Evolutionary conservation across 2,113 vertebrate species (phyloP).

Genomic region (Sprattus sprattus): DNA sequence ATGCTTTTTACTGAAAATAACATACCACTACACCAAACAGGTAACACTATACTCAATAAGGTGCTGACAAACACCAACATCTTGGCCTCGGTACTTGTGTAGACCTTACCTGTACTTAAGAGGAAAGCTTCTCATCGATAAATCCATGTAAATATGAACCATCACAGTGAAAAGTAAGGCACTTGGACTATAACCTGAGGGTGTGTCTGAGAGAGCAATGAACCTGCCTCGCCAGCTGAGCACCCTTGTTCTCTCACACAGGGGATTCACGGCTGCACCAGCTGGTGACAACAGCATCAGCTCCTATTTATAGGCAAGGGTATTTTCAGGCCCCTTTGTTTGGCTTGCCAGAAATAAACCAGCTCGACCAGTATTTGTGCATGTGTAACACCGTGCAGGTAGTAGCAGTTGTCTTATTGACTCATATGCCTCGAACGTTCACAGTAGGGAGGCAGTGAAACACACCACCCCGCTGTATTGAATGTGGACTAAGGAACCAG

Average conservation of each 20-base stretch:
- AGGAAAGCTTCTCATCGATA: not conserved
- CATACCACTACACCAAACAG: not conserved
- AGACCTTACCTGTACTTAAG: not conserved
- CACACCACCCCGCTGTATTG: not conserved
- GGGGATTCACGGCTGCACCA: not conserved
- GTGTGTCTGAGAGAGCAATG: slow-evolving; percentile 7
- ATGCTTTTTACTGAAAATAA: not conserved
- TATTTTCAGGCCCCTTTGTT: slow-evolving; percentile 28
- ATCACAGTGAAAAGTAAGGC: not conserved
- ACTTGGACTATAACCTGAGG: not conserved
- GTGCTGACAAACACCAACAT: not conserved
- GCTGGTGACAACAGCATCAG: not conserved
- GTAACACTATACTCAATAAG: not conserved
- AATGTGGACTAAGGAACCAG: not conserved
- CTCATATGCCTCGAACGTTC: not conserved
- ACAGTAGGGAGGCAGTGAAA: not conserved
- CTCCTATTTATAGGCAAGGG: not conserved
- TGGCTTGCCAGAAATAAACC: slow-evolving; percentile 22
- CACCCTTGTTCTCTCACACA: not conserved
- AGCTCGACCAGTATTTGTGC: not conserved
- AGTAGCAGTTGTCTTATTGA: not conserved
- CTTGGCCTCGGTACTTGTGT: not conserved
- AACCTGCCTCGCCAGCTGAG: not conserved
- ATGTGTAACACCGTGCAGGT: not conserved
- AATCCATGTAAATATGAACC: not conserved